Base-by-base conservation (phyloP, 1,140 invertebrate species). In the Sarcophaga peregrina region DNA sequence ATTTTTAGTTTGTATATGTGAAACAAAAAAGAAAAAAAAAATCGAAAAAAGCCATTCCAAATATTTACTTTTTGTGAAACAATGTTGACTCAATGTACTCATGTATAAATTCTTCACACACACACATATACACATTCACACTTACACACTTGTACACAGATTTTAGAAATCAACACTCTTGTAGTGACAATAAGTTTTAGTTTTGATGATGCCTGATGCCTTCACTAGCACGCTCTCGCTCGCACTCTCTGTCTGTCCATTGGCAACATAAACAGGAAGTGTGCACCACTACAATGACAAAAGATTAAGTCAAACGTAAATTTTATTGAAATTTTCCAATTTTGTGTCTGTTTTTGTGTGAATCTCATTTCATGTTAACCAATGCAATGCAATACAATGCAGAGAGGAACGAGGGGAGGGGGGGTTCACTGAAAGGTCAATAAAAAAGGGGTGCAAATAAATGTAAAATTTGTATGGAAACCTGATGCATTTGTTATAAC, bases 251-350 rank as follows among this genome's bases (percentile, higher is more conserved):
- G 17, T 9, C 62, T 25, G 62, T 10, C 62, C 6, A 20, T 7
- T 68, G 54, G 13, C 17, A 25, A 47, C 58, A 68, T 5, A 68
- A n/a, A 68, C 46, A 46, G 74, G 46, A 76, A 48, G 74, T 48
- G 48, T 48, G 74, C 74, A 47, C 47, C 11, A 76, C 13, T 76
- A 9, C 46, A 47, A 76, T 68, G 17, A 68, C 74, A 76, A 76
- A 48, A 76, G 74, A 76, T 48, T 46, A 17, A 76, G 45, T 76
- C 45, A 47, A 48, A 48, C n/a, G 15, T 76, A 76, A 48, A 76
- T 76, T 76, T 76, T 76, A 76, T 76, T 76, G 47, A 68, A 68
- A 25, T 68, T 68, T 68, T 46, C 46, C 13, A 8, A 75, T 75
- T 75, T 75, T 75, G 8, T 15, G 15, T 15, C 52, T 11, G 15